Percentiles rank a stretch among this genome's conserved stretches.
phyloP scores from a whole-genome alignment of 2,797 vertebrate genomes.

The Takifugu ocellatus region DNA sequence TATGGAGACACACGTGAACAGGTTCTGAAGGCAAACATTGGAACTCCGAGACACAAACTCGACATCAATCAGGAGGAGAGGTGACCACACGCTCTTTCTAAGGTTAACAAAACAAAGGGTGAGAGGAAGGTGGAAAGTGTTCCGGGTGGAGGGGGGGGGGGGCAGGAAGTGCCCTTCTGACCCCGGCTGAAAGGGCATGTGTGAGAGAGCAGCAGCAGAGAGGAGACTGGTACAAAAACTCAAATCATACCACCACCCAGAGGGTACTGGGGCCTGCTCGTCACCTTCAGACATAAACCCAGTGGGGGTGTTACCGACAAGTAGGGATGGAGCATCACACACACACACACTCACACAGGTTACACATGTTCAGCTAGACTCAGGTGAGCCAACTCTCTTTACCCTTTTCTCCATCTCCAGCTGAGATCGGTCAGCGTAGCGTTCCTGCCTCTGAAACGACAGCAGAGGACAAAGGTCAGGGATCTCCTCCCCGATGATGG shows the following conservation, averaged over 20 bases:
- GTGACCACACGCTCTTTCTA: conserved; percentile 65
- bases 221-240: conserved; percentile 73
- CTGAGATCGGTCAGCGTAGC: conserved; percentile 95
- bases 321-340: conserved; percentile 12
- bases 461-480: neutral
- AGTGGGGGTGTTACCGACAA: conserved; percentile 61
- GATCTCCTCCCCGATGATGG: fast-evolving
- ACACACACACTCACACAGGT: neutral
- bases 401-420: conserved; percentile 99
- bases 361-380: too few species aligned
- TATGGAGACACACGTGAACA: too few species aligned
- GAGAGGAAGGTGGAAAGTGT: conserved; percentile 59
- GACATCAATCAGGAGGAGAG: conserved; percentile 29
- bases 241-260: conserved; percentile 92
- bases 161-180: conserved; percentile 29
- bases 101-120: conserved; percentile 34
- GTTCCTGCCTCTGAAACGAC: conserved; percentile 91
- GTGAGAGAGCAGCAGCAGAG: conserved; percentile 79
- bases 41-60: neutral
- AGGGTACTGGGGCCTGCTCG: conserved; percentile 92
- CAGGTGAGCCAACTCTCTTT: conserved; percentile 46
- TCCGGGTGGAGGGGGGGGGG: conserved; percentile 46
- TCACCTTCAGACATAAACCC: conserved; percentile 98
- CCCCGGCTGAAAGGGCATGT: conserved; percentile 44
- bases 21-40: neutral